Evolutionary conservation across 2,113 vertebrate genomes (phyloP).

Genomic region (Atherinomorus stipes): DNA sequence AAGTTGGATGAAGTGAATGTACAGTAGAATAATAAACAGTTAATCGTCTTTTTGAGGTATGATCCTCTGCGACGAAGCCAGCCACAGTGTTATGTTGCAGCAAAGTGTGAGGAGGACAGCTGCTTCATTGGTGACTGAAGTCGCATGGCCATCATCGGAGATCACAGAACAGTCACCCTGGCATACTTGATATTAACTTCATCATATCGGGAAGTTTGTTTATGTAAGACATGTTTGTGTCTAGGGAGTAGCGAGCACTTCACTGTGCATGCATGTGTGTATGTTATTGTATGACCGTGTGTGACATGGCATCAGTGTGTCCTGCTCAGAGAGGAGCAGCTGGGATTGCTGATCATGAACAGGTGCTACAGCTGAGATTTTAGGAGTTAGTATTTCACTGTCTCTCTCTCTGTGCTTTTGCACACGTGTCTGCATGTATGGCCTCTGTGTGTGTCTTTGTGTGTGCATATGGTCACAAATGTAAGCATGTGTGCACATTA

Average conservation of each 20-base stretch:
- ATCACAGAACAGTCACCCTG: neutral
- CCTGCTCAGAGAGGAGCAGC: constrained; percentile 58
- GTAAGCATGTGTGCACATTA: constrained; percentile 70
- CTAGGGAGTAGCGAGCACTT: constrained; percentile 10
- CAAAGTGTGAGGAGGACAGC: neutral
- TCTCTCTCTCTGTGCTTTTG: constrained; percentile 12
- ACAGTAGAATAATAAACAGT: neutral
- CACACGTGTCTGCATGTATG: constrained; percentile 53
- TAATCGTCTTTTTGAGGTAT: neutral
- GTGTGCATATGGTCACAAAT: constrained; percentile 63
- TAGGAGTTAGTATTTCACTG: constrained; percentile 41
- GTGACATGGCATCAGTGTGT: constrained; percentile 52
- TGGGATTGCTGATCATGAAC: constrained; percentile 60
- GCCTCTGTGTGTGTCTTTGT: constrained; percentile 44
- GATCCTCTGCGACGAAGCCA: neutral
- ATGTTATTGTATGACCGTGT: constrained; percentile 16
- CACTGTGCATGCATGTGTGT: constrained; percentile 29
- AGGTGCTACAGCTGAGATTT: constrained; percentile 70
- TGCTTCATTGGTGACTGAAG: neutral
- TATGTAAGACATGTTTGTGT: constrained; percentile 23
- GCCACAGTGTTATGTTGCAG: neutral
- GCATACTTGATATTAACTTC: neutral
- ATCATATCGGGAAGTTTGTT: constrained; percentile 10
- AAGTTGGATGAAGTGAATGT: neutral
- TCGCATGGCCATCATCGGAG: neutral